Evolutionary conservation across 1,140 invertebrate species (phyloP), one percentile per base, ranked within the genome.

Genomic region (Andrena cerasifolii): DNA sequence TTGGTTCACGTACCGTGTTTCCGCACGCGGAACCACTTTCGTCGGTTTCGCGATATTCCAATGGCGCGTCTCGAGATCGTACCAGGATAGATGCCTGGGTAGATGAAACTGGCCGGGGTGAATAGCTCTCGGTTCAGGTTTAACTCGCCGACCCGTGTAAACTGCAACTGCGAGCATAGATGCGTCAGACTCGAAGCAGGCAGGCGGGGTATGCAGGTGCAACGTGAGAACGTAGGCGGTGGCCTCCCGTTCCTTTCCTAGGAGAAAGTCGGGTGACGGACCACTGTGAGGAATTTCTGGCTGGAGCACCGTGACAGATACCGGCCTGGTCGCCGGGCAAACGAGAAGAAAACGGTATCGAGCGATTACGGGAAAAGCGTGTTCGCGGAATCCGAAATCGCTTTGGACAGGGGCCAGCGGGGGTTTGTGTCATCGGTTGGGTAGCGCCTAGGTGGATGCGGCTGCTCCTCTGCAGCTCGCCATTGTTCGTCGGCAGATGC

Each of bases 361-460:
- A 73, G 72, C 31, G 74, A 80, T 76, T 80, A 78, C 74, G 49
- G 47, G 0, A 21, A 56, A 76, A 76, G 78, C 82, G 71, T 78
- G 61, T 62, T 59, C n/a, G 56, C 72, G 71, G 86, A 86, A 88
- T 88, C 80, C 82, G 78, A 72, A 86, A 88, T 87, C 81, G 82
- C 79, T 84, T 85, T 88, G 87, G 87, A 84, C 67, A 28, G 33
- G 14, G 70, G 87, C 87, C 87, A 88, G 85, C 16, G 14, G 16
- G 5, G 31, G 7, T 6, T 45, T 21, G 36, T 2, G 24, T 56
- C 63, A 45, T 8, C 24, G 40, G 66, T 51, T 77, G 66, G 66
- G 61, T 61, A 24, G 66, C 33, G 47, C 33, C 6, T 6, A 14
- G 28, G 40, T 4, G 51, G 12, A 28, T 14, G 62, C 36, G 61